A percentile compares a stretch with the other conserved stretches of the same genome.
These are phyloP conservation scores for Homarus gammarus DNA, from an alignment of 2,888 invertebrate genomes.

Conservation along the genomic window DNA sequence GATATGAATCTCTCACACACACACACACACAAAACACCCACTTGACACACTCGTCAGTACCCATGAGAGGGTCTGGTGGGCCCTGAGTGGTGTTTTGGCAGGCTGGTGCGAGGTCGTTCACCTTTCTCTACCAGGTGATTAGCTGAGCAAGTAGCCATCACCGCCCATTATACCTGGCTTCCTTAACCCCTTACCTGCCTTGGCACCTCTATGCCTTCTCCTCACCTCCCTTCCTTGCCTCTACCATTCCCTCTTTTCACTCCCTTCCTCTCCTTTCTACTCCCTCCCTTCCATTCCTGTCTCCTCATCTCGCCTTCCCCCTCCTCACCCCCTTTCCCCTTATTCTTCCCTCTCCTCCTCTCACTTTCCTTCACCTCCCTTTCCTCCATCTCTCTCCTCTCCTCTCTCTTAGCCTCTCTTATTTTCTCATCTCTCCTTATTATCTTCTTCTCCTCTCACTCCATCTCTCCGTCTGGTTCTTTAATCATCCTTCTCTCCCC, in stretches of 20 bases:
- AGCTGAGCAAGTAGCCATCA: conserved; percentile 14
- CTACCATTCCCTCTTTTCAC: not conserved
- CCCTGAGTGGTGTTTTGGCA: conserved; percentile 19
- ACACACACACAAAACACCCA: not conserved
- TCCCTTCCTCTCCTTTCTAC: not conserved
- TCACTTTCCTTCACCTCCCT: not conserved
- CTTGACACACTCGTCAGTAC: not conserved
- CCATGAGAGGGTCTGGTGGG: not conserved
- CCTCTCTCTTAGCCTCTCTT: not conserved
- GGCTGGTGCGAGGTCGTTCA: conserved; percentile 41
- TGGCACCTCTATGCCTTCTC: not conserved
- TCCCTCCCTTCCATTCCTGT: not conserved
- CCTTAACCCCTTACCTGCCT: not conserved
- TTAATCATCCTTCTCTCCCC: no score
- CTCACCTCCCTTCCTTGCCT: not conserved
- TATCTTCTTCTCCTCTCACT: not conserved
- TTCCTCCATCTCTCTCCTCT: not conserved
- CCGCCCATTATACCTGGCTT: conserved; percentile 25
- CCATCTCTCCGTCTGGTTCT: no score
- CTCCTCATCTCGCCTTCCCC: not conserved
- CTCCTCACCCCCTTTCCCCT: not conserved
- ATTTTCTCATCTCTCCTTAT: not conserved
- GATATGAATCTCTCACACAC: no score
- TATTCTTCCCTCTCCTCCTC: not conserved
- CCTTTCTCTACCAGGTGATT: conserved; percentile 30